Conservation (phyloP, 2,113 vertebrate genomes). For the Columba livia region DNA sequence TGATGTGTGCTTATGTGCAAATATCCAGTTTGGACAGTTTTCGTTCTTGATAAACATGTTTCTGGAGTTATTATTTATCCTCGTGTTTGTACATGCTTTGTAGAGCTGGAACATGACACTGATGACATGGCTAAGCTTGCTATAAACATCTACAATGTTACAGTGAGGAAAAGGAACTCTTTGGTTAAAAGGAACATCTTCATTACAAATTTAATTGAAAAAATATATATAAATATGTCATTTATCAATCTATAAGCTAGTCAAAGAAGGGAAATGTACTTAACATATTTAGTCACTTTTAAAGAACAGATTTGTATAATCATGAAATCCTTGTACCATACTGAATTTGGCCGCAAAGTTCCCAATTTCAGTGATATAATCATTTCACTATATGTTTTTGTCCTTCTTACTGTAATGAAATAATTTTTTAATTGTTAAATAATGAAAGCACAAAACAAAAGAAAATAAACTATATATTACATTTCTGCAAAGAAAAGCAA, state of each 20-base stretch:
- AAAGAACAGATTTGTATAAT: neutral
- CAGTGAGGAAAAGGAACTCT: neutral
- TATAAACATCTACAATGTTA: neutral
- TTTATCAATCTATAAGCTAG: neutral
- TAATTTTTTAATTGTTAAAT: neutral
- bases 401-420: neutral
- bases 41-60: neutral
- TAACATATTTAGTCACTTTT: neutral
- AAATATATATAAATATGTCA: neutral
- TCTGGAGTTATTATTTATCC: neutral
- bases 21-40: neutral
- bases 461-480: neutral
- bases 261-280: neutral
- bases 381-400: neutral
- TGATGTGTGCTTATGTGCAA: neutral
- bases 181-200: neutral
- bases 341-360: neutral
- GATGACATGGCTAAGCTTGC: rapidly evolving
- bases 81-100: neutral
- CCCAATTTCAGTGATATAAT: neutral
- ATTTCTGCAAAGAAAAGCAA: neutral
- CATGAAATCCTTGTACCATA: neutral
- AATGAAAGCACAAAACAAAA: neutral
- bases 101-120: neutral
- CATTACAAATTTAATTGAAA: neutral